These are phyloP conservation scores for Rotaria sp. DNA, from an alignment of 2,888 invertebrate species.

Conservation along the genomic window DNA sequence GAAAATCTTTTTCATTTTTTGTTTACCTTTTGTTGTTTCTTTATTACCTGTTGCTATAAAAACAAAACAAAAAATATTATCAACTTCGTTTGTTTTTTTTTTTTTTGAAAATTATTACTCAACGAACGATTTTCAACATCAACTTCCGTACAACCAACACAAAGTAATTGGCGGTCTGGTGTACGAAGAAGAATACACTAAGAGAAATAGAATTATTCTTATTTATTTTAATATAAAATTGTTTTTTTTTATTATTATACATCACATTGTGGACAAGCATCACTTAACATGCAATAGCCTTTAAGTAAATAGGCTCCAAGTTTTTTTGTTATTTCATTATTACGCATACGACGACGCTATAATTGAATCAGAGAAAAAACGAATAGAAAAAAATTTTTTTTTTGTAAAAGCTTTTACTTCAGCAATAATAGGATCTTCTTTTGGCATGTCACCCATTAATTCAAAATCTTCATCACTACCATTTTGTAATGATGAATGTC, in stretches of 20 bases:
- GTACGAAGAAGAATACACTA: constrained; percentile 17
- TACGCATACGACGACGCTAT: neutral
- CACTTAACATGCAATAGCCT: constrained; percentile 27
- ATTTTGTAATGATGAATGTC: neutral
- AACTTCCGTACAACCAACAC: constrained; percentile 3
- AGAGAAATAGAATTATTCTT: neutral
- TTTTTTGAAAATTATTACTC: neutral
- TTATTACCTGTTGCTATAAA: neutral
- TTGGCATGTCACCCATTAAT: neutral
- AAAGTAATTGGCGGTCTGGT: constrained; percentile 7
- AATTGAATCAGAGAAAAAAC: neutral
- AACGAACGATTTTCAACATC: neutral
- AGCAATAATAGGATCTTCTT: neutral
- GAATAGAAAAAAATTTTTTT: neutral
- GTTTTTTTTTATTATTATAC: neutral
- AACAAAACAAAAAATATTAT: neutral
- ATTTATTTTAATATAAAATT: neutral
- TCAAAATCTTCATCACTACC: constrained; percentile 13
- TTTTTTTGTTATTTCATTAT: constrained; percentile 10
- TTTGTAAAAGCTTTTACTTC: neutral
- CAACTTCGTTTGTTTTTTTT: too few relatives aligned
- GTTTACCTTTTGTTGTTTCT: neutral
- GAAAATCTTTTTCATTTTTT: too few relatives aligned
- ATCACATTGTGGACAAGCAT: neutral
- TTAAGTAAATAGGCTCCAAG: neutral